Percentiles rank a stretch among this genome's conserved stretches.
Evolutionary conservation across 2,888 invertebrate species (phyloP).

Genomic region (Dugesia japonica): DNA sequence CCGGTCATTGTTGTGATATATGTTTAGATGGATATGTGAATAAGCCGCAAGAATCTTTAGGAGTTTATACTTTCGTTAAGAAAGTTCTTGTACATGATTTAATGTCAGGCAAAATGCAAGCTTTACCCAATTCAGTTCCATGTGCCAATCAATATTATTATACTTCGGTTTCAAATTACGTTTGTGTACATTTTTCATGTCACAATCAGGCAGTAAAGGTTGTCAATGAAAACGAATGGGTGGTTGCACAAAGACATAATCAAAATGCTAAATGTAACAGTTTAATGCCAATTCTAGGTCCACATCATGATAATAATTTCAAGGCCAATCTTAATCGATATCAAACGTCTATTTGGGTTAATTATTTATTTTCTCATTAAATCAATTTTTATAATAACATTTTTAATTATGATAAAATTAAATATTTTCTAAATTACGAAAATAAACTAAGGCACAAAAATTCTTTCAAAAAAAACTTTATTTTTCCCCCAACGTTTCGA

Average conservation of each 20-base stretch:
- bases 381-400: background rate
- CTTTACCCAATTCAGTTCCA: background rate
- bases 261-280: slow-evolving; percentile 95
- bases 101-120: background rate
- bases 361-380: background rate
- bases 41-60: slow-evolving; percentile 57
- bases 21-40: slow-evolving; percentile 93
- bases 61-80: slow-evolving; percentile 89
- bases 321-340: slow-evolving; percentile 50
- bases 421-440: too few relatives aligned
- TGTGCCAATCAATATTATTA: background rate
- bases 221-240: slow-evolving; percentile 68
- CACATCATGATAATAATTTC: slow-evolving; percentile 50
- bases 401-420: too few relatives aligned
- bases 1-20: slow-evolving; percentile 84
- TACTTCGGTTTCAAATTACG: slow-evolving; percentile 17
- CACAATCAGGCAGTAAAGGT: slow-evolving; percentile 13
- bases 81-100: background rate
- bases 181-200: background rate
- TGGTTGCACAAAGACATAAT: slow-evolving; percentile 87
- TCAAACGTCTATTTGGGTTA: background rate
- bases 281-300: slow-evolving; percentile 83
- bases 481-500: too few relatives aligned
- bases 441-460: too few relatives aligned
- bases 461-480: too few relatives aligned